phyloP scores from a whole-genome alignment of 2,888 invertebrate species.

The Celastrina argiolus region DNA sequence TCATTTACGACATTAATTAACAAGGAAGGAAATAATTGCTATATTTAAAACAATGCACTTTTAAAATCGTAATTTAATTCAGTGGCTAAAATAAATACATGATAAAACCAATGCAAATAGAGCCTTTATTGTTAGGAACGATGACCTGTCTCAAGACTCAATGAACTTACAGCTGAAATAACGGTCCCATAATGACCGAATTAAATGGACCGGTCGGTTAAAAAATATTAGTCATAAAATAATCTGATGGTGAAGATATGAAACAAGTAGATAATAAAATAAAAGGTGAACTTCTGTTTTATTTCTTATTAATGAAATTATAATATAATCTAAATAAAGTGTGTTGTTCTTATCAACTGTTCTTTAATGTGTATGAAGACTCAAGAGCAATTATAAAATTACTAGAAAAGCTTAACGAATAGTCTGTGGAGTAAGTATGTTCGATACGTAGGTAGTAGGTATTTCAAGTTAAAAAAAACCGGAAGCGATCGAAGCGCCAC shows the following conservation, averaged over 20 bases:
- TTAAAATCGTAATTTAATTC: background rate
- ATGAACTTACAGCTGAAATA: background rate
- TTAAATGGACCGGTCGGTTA: background rate
- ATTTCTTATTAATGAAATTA: background rate
- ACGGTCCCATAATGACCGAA: background rate
- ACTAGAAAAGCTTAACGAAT: background rate
- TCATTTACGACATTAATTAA: background rate
- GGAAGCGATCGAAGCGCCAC: background rate
- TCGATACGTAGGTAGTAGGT: background rate
- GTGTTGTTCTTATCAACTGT: no score
- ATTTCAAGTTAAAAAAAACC: background rate
- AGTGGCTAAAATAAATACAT: background rate
- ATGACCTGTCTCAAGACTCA: conserved; percentile 2
- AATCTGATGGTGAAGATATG: background rate
- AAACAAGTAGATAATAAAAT: background rate
- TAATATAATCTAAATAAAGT: no score
- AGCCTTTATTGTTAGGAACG: background rate
- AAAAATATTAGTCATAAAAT: background rate
- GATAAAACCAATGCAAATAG: background rate
- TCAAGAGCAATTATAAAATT: background rate
- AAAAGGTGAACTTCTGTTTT: background rate
- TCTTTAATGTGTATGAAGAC: background rate
- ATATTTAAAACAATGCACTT: background rate
- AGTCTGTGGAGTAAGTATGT: background rate
- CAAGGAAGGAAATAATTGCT: background rate